These are phyloP conservation scores for Oreochromis spilurus DNA, from an alignment of 2,113 vertebrate genomes.

Conservation along the genomic window DNA sequence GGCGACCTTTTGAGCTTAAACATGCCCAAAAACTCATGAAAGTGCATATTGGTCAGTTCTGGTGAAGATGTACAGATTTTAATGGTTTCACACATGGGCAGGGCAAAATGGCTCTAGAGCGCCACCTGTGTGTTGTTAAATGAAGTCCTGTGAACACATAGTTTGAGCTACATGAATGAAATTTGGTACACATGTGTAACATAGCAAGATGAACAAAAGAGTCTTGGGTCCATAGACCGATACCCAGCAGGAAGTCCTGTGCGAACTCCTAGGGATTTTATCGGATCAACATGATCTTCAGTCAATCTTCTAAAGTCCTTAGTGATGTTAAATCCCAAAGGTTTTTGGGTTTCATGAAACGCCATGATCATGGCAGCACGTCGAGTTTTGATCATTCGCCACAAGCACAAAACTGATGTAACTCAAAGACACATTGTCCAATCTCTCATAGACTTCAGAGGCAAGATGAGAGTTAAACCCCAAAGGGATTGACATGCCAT, in stretches of 20 bases:
- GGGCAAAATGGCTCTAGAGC: neutral
- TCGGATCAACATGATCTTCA: rapidly evolving
- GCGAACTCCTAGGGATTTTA: neutral
- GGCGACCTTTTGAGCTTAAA: neutral
- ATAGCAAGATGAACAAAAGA: neutral
- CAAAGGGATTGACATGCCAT: neutral
- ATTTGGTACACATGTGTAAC: neutral
- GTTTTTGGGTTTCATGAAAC: neutral
- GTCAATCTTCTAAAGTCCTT: neutral
- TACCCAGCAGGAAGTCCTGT: neutral
- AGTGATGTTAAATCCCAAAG: neutral
- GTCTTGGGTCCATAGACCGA: neutral
- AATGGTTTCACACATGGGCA: neutral
- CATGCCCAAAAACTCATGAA: neutral
- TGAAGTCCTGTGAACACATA: neutral
- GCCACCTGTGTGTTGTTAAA: neutral
- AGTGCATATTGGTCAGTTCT: neutral
- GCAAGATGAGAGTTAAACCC: neutral
- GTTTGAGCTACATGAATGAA: neutral
- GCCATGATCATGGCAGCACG: neutral
- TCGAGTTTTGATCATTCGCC: neutral
- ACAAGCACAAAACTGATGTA: neutral
- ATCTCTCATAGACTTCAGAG: neutral
- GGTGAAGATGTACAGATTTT: neutral
- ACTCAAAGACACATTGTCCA: neutral